phyloP scores from a whole-genome alignment of 1,140 invertebrate genomes.

The Dendroctonus valens region DNA sequence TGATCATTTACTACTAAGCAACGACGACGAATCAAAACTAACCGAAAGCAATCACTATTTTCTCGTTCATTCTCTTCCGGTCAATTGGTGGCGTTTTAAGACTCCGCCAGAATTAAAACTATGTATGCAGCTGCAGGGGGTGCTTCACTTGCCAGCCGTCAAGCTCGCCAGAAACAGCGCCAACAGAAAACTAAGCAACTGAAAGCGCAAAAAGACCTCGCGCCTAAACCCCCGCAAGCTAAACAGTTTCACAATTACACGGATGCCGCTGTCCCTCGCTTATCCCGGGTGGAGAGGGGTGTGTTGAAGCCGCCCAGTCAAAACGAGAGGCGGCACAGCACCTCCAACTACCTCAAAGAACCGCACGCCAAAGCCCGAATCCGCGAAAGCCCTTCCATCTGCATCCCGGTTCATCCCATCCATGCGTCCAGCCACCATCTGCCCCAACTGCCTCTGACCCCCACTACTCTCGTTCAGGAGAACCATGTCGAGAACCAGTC shows the following conservation, averaged over 20 bases:
- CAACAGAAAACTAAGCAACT: constrained; percentile 52
- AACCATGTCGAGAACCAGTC: constrained; percentile 24
- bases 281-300: constrained; percentile 46
- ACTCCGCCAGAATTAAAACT: constrained; percentile 41
- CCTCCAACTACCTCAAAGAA: constrained; percentile 49
- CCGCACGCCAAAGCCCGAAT: constrained; percentile 43
- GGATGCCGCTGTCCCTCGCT: constrained; percentile 39
- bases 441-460: constrained; percentile 30
- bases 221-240: constrained; percentile 49
- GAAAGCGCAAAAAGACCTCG: constrained; percentile 50
- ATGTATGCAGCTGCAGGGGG: constrained; percentile 76
- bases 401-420: constrained; percentile 47
- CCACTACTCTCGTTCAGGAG: constrained; percentile 27
- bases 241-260: constrained; percentile 58
- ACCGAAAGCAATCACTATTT: not conserved
- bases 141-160: constrained; percentile 68
- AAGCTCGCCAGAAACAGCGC: constrained; percentile 57
- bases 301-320: constrained; percentile 41
- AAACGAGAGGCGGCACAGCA: constrained; percentile 46
- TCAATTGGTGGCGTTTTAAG: not conserved
- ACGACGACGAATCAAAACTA: not conserved
- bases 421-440: constrained; percentile 28
- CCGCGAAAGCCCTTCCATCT: constrained; percentile 48
- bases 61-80: not conserved
- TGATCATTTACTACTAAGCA: too few species aligned